Evolutionary conservation across 1,140 invertebrate species (phyloP), one percentile per base, ranked within the genome.

Genomic region (Ditylenchus dipsaci): DNA sequence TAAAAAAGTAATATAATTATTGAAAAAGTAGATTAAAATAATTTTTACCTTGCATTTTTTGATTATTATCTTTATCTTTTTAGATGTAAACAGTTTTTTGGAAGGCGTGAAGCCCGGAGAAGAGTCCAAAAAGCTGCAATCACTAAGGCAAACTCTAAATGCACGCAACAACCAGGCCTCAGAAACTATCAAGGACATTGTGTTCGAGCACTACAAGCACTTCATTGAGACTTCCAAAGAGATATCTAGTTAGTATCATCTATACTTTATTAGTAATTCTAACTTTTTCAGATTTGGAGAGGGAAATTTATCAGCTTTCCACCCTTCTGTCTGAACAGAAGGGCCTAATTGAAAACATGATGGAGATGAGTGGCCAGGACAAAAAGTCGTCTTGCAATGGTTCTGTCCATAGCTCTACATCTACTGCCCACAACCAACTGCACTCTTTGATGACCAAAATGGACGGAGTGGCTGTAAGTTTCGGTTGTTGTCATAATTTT

Each of bases 261-360:
- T 19, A 21, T 26, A 7, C 19, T 60, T 27, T 23, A 66, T 26
- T 17, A 42, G 38, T 27, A 38, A 27, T 27, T 5, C 13, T 63
- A 42, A 72, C 56, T 11, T 69, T 70, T 79, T 19, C 76, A 90
- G 90, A 95, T 86, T 85, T 98, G 68, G 95, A 97, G 86, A 91
- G 91, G 73, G 95, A 98, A 86, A 97, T 98, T 92, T 97, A 97
- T 84, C 93, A 97, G 81, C 85, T 98, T 17, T 95, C 92, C 17
- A 92, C 95, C 82, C 87, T 95, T 71, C 84, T 98, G n/a, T 91
- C 91, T 29, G 94, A 97, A 80, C 94, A 98, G 84, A 89, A 92
- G 77, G 88, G 88, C 47, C 84, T 95, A 33, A 86, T 97, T 53
- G 89, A 89, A 65, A 88, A 89, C 30, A 86, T 97, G 78, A 88